Evolutionary conservation across 2,888 invertebrate species (phyloP), one percentile per base, ranked within the genome.

Genomic region (Scelioninae gen. 2): DNA sequence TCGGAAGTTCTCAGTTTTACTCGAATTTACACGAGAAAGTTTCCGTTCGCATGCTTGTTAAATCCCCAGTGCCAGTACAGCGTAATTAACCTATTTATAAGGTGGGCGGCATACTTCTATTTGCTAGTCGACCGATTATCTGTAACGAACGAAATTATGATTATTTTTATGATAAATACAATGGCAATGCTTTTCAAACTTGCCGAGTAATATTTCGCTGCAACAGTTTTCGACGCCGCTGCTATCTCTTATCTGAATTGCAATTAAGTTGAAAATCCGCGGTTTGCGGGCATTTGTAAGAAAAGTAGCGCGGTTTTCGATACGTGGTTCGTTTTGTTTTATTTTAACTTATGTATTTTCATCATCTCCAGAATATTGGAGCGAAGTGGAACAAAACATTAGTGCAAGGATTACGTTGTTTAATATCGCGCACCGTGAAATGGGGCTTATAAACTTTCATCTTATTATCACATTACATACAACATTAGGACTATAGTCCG

Each of bases 401-500:
- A 57, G 41, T 43, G 15, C 19, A 39, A 48, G 48, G 58, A 68
- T 58, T 58, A 58, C 41, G 11, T 37, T 35, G 53, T 55, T 63
- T 48, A 46, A 46, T 57, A 37, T 63, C 63, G 70, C 72, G 74
- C 73, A 74, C 73, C 74, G 63, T 67, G 73, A 76, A 75, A 78
- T 79, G 76, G 76, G 70, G 77, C 79, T 79, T 78, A 78, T 71
- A 75, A 79, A 79, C 78, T 79, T 79, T 37, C 70, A 67, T 74
- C 75, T 74, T 76, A 78, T 79, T 78, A 79, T 78, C 78, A 68
- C 76, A 55, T 65, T 78, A 68, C 77, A 77, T 77, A 74, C 77
- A 25, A 69, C 74, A 77, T 76, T 79, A 79, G 71, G 68, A 61
- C 71, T 64, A 75, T 75, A 75, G 76, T 75, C 74, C 16, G 63